Conservation (phyloP, 1,140 invertebrate species). For the Micrasema minimum region DNA sequence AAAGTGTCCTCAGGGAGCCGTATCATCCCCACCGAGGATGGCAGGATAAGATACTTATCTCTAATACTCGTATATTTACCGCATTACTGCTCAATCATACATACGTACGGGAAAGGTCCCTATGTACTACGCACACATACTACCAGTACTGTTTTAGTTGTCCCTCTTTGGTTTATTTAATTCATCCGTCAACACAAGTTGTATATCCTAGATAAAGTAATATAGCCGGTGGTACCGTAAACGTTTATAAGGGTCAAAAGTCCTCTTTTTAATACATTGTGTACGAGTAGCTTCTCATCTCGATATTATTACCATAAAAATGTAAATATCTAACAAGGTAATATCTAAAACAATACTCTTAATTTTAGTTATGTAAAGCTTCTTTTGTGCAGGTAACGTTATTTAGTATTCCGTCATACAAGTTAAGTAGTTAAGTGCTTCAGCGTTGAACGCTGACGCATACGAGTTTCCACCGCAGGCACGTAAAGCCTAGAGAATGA, state of each 20-base stretch:
- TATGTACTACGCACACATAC: neutral
- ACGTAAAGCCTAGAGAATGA: slow-evolving; percentile 20
- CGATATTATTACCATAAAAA: no score
- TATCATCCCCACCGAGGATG: slow-evolving; percentile 18
- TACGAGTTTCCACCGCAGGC: slow-evolving; percentile 12
- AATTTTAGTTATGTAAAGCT: no score
- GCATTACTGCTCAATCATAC: slow-evolving; percentile 36
- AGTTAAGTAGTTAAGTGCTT: no score
- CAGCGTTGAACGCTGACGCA: slow-evolving; percentile 13
- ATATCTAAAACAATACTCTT: no score
- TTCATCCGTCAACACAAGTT: slow-evolving; percentile 14
- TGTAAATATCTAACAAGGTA: no score
- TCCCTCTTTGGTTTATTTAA: neutral
- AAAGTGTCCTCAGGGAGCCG: slow-evolving; percentile 27
- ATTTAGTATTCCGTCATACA: no score
- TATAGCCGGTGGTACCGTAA: neutral
- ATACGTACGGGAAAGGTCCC: neutral
- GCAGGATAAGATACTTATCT: slow-evolving; percentile 25
- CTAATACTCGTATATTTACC: slow-evolving; percentile 33
- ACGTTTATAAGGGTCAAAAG: no score
- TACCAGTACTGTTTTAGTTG: neutral
- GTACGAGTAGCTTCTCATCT: no score
- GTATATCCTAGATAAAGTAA: neutral
- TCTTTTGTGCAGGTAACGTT: no score
- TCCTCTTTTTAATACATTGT: no score